Percentiles rank a stretch among this genome's conserved stretches.
Conservation (phyloP, 2,797 vertebrate genomes). For the Microtus californicus region DNA sequence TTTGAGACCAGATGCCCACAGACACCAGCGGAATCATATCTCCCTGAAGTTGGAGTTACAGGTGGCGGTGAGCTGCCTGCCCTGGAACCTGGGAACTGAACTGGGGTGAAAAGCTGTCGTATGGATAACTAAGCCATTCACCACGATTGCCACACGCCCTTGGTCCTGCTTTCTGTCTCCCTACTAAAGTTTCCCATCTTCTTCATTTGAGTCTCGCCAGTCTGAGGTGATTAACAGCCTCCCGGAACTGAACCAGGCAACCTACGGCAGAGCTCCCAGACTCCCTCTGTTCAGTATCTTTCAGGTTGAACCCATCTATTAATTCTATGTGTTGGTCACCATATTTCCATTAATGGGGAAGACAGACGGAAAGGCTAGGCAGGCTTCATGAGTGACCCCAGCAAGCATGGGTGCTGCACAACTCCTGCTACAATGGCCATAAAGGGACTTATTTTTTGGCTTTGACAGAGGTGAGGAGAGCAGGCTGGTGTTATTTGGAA, state of each 20-base stretch:
- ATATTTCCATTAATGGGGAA: background rate
- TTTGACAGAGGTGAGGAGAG: background rate
- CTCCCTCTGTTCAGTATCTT: background rate
- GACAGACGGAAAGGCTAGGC: background rate
- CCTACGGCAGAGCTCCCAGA: background rate
- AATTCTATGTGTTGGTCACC: background rate
- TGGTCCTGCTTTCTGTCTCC: background rate
- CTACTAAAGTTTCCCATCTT: background rate
- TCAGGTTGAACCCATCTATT: background rate
- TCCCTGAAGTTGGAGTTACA: no score
- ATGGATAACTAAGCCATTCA: background rate
- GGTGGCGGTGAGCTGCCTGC: background rate
- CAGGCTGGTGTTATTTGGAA: background rate
- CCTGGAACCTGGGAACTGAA: background rate
- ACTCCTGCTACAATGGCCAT: rapidly evolving
- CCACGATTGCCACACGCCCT: background rate
- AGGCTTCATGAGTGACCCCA: background rate
- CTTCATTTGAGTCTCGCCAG: background rate
- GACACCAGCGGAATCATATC: no score
- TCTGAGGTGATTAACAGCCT: background rate
- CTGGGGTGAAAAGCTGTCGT: background rate
- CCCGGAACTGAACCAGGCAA: background rate
- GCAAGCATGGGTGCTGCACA: background rate
- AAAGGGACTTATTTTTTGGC: background rate
- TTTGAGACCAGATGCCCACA: background rate